Evolutionary conservation across 2,797 vertebrate genomes (phyloP).

Genomic region (Phalanger gymnotis): DNA sequence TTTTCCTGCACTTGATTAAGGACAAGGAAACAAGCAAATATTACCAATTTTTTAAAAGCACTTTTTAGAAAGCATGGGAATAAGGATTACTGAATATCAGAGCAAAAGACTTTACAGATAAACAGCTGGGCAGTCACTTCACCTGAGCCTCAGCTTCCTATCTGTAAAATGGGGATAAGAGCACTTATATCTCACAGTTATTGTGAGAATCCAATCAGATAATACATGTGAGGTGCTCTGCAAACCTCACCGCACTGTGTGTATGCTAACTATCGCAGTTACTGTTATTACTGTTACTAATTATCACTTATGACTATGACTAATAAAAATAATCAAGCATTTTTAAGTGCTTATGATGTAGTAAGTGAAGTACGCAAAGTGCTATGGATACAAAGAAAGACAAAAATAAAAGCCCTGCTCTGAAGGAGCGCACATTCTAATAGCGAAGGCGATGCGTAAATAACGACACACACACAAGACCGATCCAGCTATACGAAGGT

Average conservation of each 20-base stretch:
- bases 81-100: not conserved
- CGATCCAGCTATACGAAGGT: not conserved
- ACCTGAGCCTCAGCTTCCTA: not conserved
- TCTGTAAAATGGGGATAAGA: not conserved
- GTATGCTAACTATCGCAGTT: not conserved
- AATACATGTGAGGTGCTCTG: not conserved
- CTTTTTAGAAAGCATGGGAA: not conserved
- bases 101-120: not conserved
- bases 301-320: not conserved
- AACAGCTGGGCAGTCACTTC: not conserved
- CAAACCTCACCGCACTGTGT: not conserved
- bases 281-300: not conserved
- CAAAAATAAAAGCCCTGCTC: not conserved
- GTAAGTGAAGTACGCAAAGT: not conserved
- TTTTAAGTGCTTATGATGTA: not conserved
- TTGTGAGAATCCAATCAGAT: not conserved
- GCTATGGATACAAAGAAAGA: not conserved
- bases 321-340: not conserved
- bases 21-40: not conserved
- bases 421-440: not conserved
- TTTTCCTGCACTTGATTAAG: not conserved
- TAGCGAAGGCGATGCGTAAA: not conserved
- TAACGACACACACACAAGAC: not conserved
- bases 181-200: not conserved
- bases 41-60: not conserved